These are phyloP conservation scores for Tachysurus fulvidraco DNA, from an alignment of 2,113 vertebrate species.

Conservation along the genomic window DNA sequence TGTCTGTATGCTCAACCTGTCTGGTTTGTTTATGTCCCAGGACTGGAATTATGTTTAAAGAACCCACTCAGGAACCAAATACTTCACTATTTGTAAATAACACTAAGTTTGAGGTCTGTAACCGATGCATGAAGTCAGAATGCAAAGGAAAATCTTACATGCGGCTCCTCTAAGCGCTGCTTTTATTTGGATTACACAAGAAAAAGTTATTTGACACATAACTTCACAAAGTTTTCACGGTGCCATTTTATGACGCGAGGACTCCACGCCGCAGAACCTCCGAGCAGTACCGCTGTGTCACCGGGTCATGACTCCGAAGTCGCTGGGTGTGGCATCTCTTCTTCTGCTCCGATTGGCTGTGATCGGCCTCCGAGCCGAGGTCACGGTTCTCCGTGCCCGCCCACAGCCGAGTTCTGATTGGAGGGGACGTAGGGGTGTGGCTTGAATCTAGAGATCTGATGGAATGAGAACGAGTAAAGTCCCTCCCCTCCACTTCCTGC, in stretches of 20 bases:
- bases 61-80: background rate
- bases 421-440: constrained; percentile 61
- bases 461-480: constrained; percentile 58
- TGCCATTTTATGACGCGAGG: constrained; percentile 83
- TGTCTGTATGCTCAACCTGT: background rate
- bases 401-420: constrained; percentile 74
- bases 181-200: constrained; percentile 40
- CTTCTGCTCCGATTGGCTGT: constrained; percentile 78
- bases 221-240: constrained; percentile 39
- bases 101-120: background rate
- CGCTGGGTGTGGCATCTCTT: constrained; percentile 83
- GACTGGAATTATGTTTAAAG: constrained; percentile 13
- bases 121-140: background rate
- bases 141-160: constrained; percentile 21
- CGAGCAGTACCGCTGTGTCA: constrained; percentile 79
- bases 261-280: constrained; percentile 90
- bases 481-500: constrained; percentile 50
- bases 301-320: constrained; percentile 75
- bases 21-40: background rate
- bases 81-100: background rate
- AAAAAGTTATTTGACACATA: constrained; percentile 33
- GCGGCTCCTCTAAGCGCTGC: constrained; percentile 45
- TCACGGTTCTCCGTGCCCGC: constrained; percentile 77
- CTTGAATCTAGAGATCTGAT: constrained; percentile 61
- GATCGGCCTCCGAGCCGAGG: constrained; percentile 75